phyloP scores from a whole-genome alignment of 2,797 vertebrate genomes.

The Erethizon dorsatum region DNA sequence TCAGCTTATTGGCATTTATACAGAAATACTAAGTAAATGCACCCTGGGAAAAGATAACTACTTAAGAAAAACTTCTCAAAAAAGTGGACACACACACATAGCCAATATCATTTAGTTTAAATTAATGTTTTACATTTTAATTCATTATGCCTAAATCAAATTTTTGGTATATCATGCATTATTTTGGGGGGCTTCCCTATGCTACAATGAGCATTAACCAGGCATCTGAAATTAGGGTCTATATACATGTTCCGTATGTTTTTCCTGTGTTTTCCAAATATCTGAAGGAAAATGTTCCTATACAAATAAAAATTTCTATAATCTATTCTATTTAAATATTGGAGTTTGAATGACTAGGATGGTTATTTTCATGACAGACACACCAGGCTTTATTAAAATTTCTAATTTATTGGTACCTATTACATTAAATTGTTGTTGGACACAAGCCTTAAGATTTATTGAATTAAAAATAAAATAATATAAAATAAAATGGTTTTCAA shows the following conservation, averaged over 20 bases:
- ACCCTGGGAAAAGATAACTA: neutral
- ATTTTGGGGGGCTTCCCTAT: neutral
- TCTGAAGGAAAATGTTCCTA: neutral
- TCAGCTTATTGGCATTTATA: neutral
- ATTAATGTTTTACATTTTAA: slow-evolving; percentile 1
- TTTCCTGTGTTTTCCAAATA: neutral
- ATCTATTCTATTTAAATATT: neutral
- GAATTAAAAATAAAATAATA: slow-evolving; percentile 38
- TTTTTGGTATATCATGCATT: neutral
- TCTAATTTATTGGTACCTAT: neutral
- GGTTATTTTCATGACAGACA: neutral
- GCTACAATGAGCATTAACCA: neutral
- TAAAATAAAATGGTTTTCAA: neutral
- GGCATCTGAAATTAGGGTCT: neutral
- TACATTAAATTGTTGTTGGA: neutral
- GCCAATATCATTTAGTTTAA: neutral
- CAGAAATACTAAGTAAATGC: neutral
- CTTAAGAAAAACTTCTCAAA: neutral
- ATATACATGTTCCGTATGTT: neutral
- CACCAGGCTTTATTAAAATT: neutral
- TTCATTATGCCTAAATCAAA: neutral
- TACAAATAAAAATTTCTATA: neutral
- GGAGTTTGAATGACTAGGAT: neutral
- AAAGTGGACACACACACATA: neutral
- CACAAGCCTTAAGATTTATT: neutral